phyloP scores from a whole-genome alignment of 1,140 invertebrate species.

The Philopotamus ludificatus region DNA sequence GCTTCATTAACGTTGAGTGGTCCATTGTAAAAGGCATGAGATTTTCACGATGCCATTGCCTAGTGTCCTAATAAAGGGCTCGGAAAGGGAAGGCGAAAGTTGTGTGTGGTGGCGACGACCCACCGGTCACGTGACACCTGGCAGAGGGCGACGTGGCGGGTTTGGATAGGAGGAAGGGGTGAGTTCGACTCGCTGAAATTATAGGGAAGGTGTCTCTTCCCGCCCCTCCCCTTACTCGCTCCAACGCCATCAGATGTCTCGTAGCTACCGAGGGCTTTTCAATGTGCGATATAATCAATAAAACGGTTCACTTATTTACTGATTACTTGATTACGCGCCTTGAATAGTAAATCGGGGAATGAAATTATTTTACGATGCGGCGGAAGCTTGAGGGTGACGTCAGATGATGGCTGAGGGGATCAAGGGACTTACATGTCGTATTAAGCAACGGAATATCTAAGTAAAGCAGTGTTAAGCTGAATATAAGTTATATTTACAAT shows the following conservation, averaged over 20 bases:
- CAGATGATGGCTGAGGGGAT: too few relatives aligned
- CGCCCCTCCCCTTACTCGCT: not conserved
- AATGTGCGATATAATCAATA: not conserved
- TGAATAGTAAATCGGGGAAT: too few relatives aligned
- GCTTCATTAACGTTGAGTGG: conserved; percentile 1
- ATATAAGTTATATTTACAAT: too few relatives aligned
- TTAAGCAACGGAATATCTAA: too few relatives aligned
- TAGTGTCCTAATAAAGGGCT: conserved; percentile 21
- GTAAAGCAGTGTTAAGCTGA: too few relatives aligned
- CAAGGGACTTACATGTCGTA: too few relatives aligned
- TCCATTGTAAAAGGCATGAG: conserved; percentile 7
- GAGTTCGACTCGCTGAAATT: conserved; percentile 7
- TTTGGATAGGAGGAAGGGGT: conserved; percentile 1
- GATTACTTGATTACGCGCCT: too few relatives aligned
- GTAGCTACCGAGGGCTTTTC: not conserved
- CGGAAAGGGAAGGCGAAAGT: not conserved
- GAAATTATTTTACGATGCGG: too few relatives aligned
- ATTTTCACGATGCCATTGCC: conserved; percentile 16
- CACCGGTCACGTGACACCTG: conserved; percentile 26
- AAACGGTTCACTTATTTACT: not conserved
- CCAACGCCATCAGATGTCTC: not conserved
- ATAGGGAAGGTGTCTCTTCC: conserved; percentile 7
- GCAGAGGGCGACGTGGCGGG: not conserved
- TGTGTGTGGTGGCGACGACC: not conserved
- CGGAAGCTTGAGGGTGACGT: too few relatives aligned